Percentiles rank a stretch among this genome's conserved stretches.
Evolutionary conservation across 1,140 invertebrate species (phyloP).

Genomic region (Helicoverpa zea): DNA sequence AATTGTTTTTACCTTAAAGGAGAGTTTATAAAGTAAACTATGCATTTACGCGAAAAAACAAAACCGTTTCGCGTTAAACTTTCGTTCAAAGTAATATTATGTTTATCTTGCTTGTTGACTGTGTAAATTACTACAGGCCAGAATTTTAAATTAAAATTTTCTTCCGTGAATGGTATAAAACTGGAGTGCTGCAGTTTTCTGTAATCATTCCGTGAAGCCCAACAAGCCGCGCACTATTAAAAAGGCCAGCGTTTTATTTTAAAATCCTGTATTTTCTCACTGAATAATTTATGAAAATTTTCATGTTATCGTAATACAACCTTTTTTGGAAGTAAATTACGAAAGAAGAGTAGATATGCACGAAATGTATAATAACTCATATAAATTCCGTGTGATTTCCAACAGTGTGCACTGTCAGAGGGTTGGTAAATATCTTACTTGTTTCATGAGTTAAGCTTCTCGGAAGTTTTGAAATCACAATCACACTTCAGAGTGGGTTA

Average conservation of each 20-base stretch:
- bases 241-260: slow-evolving; percentile 43
- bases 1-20: neutral
- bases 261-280: slow-evolving; percentile 28
- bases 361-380: too few species aligned
- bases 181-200: slow-evolving; percentile 52
- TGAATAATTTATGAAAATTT: slow-evolving; percentile 36
- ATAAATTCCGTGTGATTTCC: too few species aligned
- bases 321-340: neutral
- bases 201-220: slow-evolving; percentile 51
- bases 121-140: slow-evolving; percentile 29
- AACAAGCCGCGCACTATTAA: slow-evolving; percentile 41
- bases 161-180: slow-evolving; percentile 45
- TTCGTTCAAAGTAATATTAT: slow-evolving; percentile 22
- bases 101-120: slow-evolving; percentile 31
- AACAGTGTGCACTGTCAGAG: too few species aligned
- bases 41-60: neutral
- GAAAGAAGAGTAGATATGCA: too few species aligned
- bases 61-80: slow-evolving; percentile 15
- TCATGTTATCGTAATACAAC: neutral
- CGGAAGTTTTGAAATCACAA: too few species aligned
- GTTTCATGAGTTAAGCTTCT: neutral
- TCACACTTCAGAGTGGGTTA: too few species aligned
- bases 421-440: neutral
- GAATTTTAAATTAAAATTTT: slow-evolving; percentile 54
- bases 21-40: neutral